phyloP scores from a whole-genome alignment of 2,797 vertebrate species.

The Ptychobarbus kaznakovi region DNA sequence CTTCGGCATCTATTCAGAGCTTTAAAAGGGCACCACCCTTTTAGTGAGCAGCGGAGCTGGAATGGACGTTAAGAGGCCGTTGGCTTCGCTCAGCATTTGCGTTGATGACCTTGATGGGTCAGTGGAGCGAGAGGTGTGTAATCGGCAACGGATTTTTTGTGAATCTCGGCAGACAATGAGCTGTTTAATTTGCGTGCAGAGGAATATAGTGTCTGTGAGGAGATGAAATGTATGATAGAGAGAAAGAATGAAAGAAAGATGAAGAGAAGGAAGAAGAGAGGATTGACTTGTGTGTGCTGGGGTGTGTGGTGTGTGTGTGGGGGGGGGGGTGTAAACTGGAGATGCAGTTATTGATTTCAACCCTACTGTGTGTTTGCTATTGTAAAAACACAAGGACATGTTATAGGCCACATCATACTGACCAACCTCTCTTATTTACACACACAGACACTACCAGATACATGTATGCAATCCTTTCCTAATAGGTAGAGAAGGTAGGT shows the following conservation, averaged over 20 bases:
- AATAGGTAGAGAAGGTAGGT: background rate
- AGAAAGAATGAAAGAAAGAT: slow-evolving; percentile 1
- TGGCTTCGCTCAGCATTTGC: slow-evolving; percentile 34
- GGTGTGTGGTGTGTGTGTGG: background rate
- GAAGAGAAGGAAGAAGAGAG: background rate
- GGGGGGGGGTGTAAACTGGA: background rate
- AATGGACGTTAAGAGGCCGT: slow-evolving; percentile 45
- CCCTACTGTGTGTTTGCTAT: slow-evolving; percentile 20
- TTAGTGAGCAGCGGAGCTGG: slow-evolving; percentile 37
- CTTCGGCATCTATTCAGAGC: slow-evolving; percentile 20
- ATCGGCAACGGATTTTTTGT: slow-evolving; percentile 16
- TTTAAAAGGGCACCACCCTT: background rate
- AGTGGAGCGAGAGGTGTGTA: slow-evolving; percentile 2
- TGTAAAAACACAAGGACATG: slow-evolving; percentile 28
- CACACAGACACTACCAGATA: background rate
- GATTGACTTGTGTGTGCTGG: background rate
- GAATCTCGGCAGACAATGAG: slow-evolving; percentile 12
- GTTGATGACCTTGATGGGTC: slow-evolving; percentile 52
- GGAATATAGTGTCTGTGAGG: slow-evolving; percentile 6
- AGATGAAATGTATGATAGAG: slow-evolving; percentile 30
- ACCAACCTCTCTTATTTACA: background rate
- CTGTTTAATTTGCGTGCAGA: slow-evolving; percentile 24
- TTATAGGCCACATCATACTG: slow-evolving; percentile 19
- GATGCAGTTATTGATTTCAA: slow-evolving; percentile 36
- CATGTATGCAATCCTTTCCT: background rate